Evolutionary conservation across 2,888 invertebrate species (phyloP).

Genomic region (Marasmarcha lunaedactyla): DNA sequence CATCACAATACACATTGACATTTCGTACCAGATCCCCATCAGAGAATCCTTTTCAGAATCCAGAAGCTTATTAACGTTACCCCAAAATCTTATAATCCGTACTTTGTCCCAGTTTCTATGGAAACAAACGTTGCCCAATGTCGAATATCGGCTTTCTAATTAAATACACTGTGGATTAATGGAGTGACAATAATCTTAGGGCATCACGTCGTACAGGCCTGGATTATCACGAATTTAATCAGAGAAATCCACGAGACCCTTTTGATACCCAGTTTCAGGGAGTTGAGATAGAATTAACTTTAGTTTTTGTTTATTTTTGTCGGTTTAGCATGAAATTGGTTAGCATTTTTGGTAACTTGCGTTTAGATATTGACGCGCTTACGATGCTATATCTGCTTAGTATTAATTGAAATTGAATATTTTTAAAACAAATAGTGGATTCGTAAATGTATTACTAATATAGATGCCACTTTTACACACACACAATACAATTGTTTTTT

Average conservation of each 20-base stretch:
- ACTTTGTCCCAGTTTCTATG: conserved; percentile 15
- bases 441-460: too few relatives aligned
- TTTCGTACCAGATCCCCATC: not conserved
- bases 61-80: conserved; percentile 11
- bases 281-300: not conserved
- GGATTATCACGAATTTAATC: conserved; percentile 63
- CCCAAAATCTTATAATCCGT: conserved; percentile 19
- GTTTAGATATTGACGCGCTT: too few relatives aligned
- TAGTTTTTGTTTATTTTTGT: too few relatives aligned
- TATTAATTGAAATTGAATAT: too few relatives aligned
- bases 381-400: too few relatives aligned
- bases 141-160: conserved; percentile 29
- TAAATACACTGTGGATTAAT: conserved; percentile 54
- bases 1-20: too few relatives aligned
- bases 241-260: conserved; percentile 37
- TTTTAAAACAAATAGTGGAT: too few relatives aligned
- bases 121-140: conserved; percentile 15
- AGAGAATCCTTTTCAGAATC: not conserved
- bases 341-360: too few relatives aligned
- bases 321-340: too few relatives aligned
- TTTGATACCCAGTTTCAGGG: conserved; percentile 18
- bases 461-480: too few relatives aligned
- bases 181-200: conserved; percentile 64
- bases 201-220: conserved; percentile 34
- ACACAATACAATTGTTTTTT: too few relatives aligned